Conservation (phyloP, 2,888 invertebrate genomes). For the Athripsodes cinereus region DNA sequence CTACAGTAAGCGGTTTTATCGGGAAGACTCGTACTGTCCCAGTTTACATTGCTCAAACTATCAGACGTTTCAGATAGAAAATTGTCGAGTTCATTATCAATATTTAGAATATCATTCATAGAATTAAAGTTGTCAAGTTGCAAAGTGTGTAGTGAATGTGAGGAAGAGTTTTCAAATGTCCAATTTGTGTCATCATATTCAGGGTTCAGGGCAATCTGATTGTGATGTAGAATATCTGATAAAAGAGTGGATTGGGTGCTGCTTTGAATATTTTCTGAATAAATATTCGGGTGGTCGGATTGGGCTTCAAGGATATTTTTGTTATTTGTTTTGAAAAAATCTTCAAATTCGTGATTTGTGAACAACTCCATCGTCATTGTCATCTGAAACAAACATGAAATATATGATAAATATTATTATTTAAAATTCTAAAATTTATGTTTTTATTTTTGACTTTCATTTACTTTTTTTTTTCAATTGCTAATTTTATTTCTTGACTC, state of each 20-base stretch:
- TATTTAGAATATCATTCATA: slow-evolving; percentile 15
- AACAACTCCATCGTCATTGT: no score
- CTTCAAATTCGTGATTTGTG: no score
- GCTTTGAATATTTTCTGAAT: no score
- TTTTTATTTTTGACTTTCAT: no score
- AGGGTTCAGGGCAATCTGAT: slow-evolving; percentile 22
- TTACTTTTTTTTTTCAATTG: no score
- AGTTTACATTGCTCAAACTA: slow-evolving; percentile 8
- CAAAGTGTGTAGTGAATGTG: background rate
- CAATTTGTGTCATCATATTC: slow-evolving; percentile 6
- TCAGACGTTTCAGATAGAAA: slow-evolving; percentile 18
- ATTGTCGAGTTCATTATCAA: slow-evolving; percentile 22
- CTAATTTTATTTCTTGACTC: no score
- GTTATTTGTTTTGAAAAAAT: no score
- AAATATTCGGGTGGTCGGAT: no score
- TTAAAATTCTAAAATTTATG: no score
- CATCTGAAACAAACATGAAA: no score
- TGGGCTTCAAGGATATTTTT: no score
- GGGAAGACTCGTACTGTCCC: slow-evolving; percentile 40
- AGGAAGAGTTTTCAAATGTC: background rate
- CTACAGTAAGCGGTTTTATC: slow-evolving; percentile 53
- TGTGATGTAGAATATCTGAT: slow-evolving; percentile 23
- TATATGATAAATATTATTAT: no score
- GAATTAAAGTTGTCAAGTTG: background rate
- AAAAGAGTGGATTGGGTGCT: background rate